phyloP scores from a whole-genome alignment of 2,113 vertebrate species.

The Candoia aspera region DNA sequence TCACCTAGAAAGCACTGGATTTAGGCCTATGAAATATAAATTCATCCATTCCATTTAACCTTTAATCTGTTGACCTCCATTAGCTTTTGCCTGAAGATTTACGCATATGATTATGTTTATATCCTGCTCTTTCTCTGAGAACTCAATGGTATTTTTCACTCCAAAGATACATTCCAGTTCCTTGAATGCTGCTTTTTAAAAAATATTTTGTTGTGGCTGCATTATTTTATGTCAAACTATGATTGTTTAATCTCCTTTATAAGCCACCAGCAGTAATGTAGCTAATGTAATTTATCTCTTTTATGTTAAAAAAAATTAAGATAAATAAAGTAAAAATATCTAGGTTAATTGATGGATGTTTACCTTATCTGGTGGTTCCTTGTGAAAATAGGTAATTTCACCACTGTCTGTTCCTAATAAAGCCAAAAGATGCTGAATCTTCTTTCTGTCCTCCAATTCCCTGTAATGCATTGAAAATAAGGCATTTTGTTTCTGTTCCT shows the following conservation, averaged over 20 bases:
- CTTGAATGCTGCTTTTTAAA: background rate
- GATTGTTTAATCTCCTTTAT: background rate
- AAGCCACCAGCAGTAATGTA: background rate
- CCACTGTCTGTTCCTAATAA: constrained; percentile 83
- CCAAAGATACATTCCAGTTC: background rate
- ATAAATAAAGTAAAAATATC: background rate
- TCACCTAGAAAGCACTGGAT: background rate
- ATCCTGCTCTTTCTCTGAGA: background rate
- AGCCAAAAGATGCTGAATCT: constrained; percentile 90
- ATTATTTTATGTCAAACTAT: background rate
- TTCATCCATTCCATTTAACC: background rate
- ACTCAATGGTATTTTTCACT: background rate
- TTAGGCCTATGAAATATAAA: background rate
- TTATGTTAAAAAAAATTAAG: background rate
- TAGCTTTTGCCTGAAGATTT: background rate
- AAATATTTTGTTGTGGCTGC: background rate
- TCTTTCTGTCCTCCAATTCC: constrained; percentile 92
- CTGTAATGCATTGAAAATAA: constrained; percentile 71
- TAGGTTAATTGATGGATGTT: constrained; percentile 14
- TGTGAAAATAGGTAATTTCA: constrained; percentile 92
- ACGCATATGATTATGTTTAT: background rate
- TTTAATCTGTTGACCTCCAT: background rate
- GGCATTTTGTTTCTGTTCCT: background rate
- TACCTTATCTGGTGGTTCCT: constrained; percentile 91
- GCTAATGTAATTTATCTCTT: background rate